phyloP scores from a whole-genome alignment of 2,797 vertebrate genomes.

The Pithecia hirsuta region DNA sequence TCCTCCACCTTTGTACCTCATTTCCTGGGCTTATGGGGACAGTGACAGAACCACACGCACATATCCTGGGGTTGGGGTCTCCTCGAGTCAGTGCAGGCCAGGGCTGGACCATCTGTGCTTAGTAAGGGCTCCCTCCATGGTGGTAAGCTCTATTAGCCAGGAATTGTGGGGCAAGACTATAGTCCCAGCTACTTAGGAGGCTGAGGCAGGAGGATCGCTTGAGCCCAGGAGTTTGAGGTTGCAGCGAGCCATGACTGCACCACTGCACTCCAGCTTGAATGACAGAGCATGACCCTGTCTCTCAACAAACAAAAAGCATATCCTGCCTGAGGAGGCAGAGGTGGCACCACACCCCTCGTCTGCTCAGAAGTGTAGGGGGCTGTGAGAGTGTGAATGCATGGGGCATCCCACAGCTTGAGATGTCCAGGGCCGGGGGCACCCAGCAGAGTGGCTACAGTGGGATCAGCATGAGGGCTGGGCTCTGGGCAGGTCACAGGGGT shows the following conservation, averaged over 20 bases:
- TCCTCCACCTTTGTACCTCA: rapidly evolving
- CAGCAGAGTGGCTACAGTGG: too few relatives aligned
- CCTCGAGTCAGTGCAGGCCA: neutral
- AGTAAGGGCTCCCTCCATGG: neutral
- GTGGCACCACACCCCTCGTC: neutral
- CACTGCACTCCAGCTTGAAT: too few relatives aligned
- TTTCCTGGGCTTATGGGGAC: neutral
- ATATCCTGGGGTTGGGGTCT: neutral
- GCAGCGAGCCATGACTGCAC: too few relatives aligned
- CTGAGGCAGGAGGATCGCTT: too few relatives aligned
- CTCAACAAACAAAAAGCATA: too few relatives aligned
- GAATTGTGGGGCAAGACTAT: too few relatives aligned
- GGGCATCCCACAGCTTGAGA: neutral
- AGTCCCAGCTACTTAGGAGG: too few relatives aligned
- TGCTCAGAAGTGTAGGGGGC: rapidly evolving
- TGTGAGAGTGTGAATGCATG: rapidly evolving
- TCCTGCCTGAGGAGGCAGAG: neutral
- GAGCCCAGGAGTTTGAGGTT: too few relatives aligned
- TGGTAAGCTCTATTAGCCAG: neutral
- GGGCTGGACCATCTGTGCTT: neutral
- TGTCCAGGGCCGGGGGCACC: neutral
- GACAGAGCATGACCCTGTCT: too few relatives aligned
- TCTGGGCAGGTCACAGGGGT: neutral
- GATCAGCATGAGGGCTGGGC: too few relatives aligned
- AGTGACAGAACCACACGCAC: neutral